A percentile compares a stretch with the other conserved stretches of the same genome.
Evolutionary conservation across 2,888 invertebrate genomes (phyloP).

Genomic region (Coelopa pilipes): DNA sequence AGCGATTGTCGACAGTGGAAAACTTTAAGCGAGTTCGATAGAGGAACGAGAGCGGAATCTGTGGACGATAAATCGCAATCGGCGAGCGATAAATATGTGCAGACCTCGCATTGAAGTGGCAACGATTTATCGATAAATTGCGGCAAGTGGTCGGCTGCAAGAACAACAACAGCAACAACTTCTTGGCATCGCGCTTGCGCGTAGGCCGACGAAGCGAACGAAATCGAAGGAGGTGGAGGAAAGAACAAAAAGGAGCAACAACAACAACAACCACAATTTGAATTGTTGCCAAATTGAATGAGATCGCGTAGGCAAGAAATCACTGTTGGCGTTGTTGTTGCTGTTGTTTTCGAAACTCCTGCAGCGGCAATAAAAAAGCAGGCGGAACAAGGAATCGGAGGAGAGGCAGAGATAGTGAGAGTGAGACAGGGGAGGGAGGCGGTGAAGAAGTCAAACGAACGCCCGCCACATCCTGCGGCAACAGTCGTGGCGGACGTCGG

Average conservation of each 20-base stretch:
- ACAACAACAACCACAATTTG: too few species aligned
- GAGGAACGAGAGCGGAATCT: too few species aligned
- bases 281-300: constrained; percentile 6
- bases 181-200: constrained; percentile 5
- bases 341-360: neutral
- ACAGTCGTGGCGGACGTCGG: neutral
- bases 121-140: too few species aligned
- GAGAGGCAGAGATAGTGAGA: neutral
- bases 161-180: neutral
- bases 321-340: constrained; percentile 1
- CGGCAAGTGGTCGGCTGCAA: neutral
- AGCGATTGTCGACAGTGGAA: too few species aligned
- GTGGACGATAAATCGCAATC: too few species aligned
- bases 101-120: too few species aligned
- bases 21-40: too few species aligned
- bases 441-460: neutral
- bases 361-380: neutral
- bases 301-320: constrained; percentile 10
- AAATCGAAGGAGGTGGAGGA: too few species aligned
- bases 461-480: constrained; percentile 1
- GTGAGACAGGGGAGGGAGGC: too few species aligned
- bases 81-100: too few species aligned
- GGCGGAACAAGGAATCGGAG: neutral
- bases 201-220: constrained; percentile 18
- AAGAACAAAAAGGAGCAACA: constrained; percentile 4